Conservation (phyloP, 2,113 vertebrate species). For the Stegastes partitus region DNA sequence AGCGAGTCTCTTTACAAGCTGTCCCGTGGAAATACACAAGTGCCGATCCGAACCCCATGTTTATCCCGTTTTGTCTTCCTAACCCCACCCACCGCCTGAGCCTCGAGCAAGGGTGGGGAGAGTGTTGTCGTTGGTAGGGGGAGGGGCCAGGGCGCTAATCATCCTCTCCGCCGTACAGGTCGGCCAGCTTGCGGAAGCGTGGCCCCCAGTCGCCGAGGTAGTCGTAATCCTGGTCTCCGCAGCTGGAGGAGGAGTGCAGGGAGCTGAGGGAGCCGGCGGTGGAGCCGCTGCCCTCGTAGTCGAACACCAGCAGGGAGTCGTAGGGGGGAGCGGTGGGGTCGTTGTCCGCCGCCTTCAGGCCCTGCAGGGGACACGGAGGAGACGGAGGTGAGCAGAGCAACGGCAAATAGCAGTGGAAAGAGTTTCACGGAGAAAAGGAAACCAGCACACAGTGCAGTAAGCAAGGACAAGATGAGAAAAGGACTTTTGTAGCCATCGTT, state of each 20-base stretch:
- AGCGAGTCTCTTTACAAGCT: conserved; percentile 85
- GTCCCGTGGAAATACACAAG: conserved; percentile 86
- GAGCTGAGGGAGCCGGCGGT: conserved; percentile 97
- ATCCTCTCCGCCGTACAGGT: conserved; percentile 96
- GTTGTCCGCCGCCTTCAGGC: conserved; percentile 96
- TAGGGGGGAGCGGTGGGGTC: conserved; percentile 97
- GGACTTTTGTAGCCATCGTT: too few relatives aligned
- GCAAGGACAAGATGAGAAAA: too few relatives aligned
- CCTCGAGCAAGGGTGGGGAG: conserved; percentile 8
- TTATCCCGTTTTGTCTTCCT: conserved; percentile 17
- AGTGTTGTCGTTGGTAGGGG: neutral
- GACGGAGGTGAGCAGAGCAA: conserved; percentile 1
- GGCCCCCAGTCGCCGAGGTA: conserved; percentile 99
- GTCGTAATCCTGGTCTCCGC: conserved; percentile 98
- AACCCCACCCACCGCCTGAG: conserved; percentile 13
- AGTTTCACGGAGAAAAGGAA: too few relatives aligned
- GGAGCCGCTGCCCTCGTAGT: conserved; percentile 98
- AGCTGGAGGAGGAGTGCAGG: conserved; percentile 95
- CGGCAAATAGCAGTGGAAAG: neutral
- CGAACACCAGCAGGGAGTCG: conserved; percentile 96
- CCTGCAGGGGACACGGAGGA: conserved; percentile 79
- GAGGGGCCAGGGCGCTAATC: conserved; percentile 84
- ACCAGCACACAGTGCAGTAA: too few relatives aligned
- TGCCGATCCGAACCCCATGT: conserved; percentile 55
- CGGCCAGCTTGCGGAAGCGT: conserved; percentile 97